Evolutionary conservation across 2,888 invertebrate genomes (phyloP).

Genomic region (Spodoptera littoralis): DNA sequence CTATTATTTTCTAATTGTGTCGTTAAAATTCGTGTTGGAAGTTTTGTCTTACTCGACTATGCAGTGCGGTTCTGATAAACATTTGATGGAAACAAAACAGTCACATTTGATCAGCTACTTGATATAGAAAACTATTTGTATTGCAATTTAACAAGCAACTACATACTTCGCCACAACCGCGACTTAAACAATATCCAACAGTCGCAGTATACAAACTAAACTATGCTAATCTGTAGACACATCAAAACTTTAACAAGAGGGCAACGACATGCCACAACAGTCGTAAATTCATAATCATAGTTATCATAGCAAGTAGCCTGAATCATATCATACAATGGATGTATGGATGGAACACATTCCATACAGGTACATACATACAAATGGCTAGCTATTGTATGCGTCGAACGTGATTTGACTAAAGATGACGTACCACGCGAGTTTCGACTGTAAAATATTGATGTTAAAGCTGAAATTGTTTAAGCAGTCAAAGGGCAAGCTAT

Average conservation of each 20-base stretch:
- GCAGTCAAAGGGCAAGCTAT: slow-evolving; percentile 15
- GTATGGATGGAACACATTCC: slow-evolving; percentile 46
- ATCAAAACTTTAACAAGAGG: slow-evolving; percentile 12
- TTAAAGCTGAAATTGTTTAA: slow-evolving; percentile 24
- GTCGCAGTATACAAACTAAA: too few relatives aligned
- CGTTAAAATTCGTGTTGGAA: too few relatives aligned
- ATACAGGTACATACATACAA: slow-evolving; percentile 38
- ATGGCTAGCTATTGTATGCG: slow-evolving; percentile 45
- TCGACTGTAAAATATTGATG: slow-evolving; percentile 13
- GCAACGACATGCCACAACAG: slow-evolving; percentile 20
- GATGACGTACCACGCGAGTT: slow-evolving; percentile 22
- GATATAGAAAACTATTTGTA: too few relatives aligned
- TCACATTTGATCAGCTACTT: too few relatives aligned
- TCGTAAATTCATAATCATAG: slow-evolving; percentile 14
- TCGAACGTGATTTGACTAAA: slow-evolving; percentile 50
- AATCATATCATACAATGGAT: slow-evolving; percentile 51
- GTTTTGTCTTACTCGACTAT: too few relatives aligned
- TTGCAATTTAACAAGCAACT: too few relatives aligned
- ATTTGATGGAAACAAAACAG: too few relatives aligned
- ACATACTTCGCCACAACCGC: too few relatives aligned
- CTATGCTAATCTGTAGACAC: background rate
- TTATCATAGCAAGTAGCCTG: slow-evolving; percentile 24
- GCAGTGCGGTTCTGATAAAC: too few relatives aligned
- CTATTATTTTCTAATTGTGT: too few relatives aligned
- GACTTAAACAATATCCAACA: too few relatives aligned